These are phyloP conservation scores for Rhagoletis zephyria DNA, from an alignment of 1,140 invertebrate species.

Conservation along the genomic window DNA sequence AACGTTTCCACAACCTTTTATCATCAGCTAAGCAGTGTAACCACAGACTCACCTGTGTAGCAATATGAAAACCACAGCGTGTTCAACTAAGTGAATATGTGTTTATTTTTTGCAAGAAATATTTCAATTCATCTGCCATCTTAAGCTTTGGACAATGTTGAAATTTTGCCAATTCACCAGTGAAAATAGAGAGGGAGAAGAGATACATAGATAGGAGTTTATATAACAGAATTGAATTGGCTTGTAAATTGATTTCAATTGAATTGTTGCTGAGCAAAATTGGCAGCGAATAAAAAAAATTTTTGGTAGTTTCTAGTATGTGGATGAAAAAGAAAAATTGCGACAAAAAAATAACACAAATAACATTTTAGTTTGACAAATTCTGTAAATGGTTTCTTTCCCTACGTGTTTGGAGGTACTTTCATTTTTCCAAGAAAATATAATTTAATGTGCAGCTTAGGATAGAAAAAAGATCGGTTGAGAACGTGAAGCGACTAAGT, in stretches of 20 bases:
- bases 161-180: not conserved
- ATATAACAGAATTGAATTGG: not conserved
- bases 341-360: too few relatives aligned
- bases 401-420: too few relatives aligned
- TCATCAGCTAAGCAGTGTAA: not conserved
- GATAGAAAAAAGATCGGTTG: not conserved
- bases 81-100: too few relatives aligned
- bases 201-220: not conserved
- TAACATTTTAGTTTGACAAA: not conserved
- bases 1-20: not conserved
- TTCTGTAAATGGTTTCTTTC: not conserved
- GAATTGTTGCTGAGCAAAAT: slow-evolving; percentile 2
- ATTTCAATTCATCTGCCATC: not conserved
- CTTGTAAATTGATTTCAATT: not conserved
- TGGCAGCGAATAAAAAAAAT: not conserved
- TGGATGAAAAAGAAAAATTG: not conserved
- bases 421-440: not conserved
- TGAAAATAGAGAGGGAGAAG: not conserved
- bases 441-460: not conserved
- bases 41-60: too few relatives aligned
- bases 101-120: not conserved
- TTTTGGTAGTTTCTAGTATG: not conserved
- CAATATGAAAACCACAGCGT: not conserved
- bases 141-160: not conserved
- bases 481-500: not conserved